Evolutionary conservation across 2,888 invertebrate species (phyloP), one percentile per base, ranked within the genome.

Genomic region (Drosophila meridiana): DNA sequence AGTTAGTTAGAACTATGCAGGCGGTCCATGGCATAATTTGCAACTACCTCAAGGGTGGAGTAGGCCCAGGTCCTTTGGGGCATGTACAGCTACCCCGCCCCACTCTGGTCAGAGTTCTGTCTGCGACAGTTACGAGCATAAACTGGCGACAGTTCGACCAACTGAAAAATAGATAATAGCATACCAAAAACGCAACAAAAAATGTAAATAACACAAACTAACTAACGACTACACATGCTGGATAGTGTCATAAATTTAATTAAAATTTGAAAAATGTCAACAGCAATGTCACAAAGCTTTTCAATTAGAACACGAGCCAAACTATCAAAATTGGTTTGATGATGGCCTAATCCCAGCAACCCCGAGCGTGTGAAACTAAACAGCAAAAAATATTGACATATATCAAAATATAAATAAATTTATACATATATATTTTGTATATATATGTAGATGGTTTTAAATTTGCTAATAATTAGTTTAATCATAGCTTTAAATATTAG

Each of bases 181-280:
- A 61, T 38, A 20, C 38, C 42, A 3, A 38, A 57, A 26, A 42
- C 34, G 13, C 8, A 43, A 9, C 30, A n/a, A 43, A 32, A 26
- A 64, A 50, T 28, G 65, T 52, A 63, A 62, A 59, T 38, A 8
- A 3, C 2, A 26, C 1, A 14, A 9, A 20, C 3, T 0, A 28
- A 43, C 26, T 42, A 64, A 45, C 52, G 11, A 30, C 38, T 58
- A 48, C 34, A 48, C 52, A 26, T 14, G 50, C 60, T 52, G 50
- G 42, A 55, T 52, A 68, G 68, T 73, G 65, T 73, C 82, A 78
- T 80, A 82, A 79, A 82, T 80, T 82, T 89, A 87, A 84, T 84
- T 84, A 89, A 82, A 84, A 69, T 73, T 76, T 63, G 73, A 81
- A 89, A 89, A 87, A 73, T 78, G 87, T 87, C 89, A 83, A 69